Evolutionary conservation across 2,113 vertebrate species (phyloP), one percentile per base, ranked within the genome.

Genomic region (Myiopsitta monachus): DNA sequence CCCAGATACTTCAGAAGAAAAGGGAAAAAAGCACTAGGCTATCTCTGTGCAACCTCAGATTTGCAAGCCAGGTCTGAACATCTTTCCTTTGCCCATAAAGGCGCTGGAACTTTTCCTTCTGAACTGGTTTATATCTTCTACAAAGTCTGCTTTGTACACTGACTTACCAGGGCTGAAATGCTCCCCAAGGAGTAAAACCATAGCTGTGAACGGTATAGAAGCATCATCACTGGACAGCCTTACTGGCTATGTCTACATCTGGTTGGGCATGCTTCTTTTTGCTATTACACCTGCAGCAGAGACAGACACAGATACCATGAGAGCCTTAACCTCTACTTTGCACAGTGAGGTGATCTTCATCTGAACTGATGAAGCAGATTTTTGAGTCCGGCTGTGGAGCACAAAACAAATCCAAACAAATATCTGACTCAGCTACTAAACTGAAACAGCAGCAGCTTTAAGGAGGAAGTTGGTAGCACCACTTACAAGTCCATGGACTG

Each of bases 381-480:
- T 92, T 72, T 75, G 83, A 70, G 63, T 81, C 81, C 10, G 9
- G 62, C 86, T 54, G 38, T 49, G 43, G 59, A 89, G 83, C 81
- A 80, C 7, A 11, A 68, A 88, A 82, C 54, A 90, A 77, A 88
- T 70, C 83, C 86, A 88, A 93, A 90, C 73, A 92, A 93, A 31
- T 76, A 94, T 92, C 96, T 97, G 95, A 96, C 96, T 96, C 96
- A 96, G 94, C 95, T 79, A 69, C 63, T 94, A 94, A 94, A 95
- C 78, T 96, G 88, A 94, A 96, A 82, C 49, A 93, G 83, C 93
- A 92, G 92, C 94, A 95, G 83, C 75, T 95, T 88, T 93, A 46
- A 93, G 86, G 41, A 94, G 66, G 83, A 94, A 96, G 88, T 49
- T 97, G 92, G 94, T 91, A 94, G 52, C 81, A 67, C 11, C 67